Percentiles rank a stretch among this genome's conserved stretches.
Conservation (phyloP, 2,797 vertebrate genomes). For the Dromococcyx pavoninus region DNA sequence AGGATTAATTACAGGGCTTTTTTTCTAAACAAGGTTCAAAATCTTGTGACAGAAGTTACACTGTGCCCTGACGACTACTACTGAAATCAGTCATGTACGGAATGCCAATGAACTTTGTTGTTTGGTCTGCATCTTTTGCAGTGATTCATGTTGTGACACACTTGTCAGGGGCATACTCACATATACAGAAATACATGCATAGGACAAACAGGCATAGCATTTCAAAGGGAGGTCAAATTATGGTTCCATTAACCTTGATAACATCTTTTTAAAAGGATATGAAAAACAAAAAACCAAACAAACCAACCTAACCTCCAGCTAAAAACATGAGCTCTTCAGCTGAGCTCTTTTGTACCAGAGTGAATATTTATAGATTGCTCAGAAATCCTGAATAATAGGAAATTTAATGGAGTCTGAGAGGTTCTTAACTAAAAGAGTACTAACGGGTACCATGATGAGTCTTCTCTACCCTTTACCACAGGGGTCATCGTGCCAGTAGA, state of each 20-base stretch:
- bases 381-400: conserved; percentile 13
- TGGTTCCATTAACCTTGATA: conserved; percentile 31
- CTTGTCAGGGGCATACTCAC: neutral
- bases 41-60: neutral
- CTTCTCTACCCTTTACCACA: neutral
- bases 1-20: conserved; percentile 7
- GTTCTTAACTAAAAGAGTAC: neutral
- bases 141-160: neutral
- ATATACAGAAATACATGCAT: neutral
- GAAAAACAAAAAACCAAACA: neutral
- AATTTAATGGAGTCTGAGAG: conserved; percentile 2
- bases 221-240: conserved; percentile 2
- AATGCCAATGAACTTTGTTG: neutral
- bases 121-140: neutral
- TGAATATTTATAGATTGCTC: conserved; percentile 13
- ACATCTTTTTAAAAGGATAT: neutral
- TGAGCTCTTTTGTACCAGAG: neutral
- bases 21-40: neutral
- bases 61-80: neutral
- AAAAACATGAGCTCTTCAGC: conserved; percentile 25
- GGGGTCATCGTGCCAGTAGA: neutral
- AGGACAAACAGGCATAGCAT: neutral
- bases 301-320: conserved; percentile 10
- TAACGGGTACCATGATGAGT: neutral
- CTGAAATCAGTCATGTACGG: neutral